phyloP scores from a whole-genome alignment of 2,797 vertebrate species.

The Sebastes vulpes region DNA sequence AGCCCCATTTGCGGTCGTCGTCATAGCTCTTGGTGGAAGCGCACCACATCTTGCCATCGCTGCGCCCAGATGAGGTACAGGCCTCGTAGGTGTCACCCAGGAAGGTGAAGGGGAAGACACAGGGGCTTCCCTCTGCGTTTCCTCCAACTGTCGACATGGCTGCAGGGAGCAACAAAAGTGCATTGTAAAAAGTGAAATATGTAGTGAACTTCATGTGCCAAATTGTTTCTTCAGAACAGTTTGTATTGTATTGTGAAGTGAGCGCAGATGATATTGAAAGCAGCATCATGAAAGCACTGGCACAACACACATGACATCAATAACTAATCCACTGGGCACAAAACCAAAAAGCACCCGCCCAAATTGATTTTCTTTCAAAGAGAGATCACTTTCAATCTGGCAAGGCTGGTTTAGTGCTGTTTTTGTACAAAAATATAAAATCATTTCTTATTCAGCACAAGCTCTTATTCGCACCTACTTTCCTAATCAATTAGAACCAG shows the following conservation, averaged over 20 bases:
- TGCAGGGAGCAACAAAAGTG: constrained; percentile 58
- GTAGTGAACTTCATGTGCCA: constrained; percentile 10
- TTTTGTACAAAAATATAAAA: background rate
- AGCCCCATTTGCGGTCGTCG: constrained; percentile 98
- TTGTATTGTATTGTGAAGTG: constrained; percentile 39
- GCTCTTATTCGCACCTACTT: constrained; percentile 44
- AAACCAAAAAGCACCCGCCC: constrained; percentile 50
- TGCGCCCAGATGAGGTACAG: constrained; percentile 93
- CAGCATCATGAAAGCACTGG: constrained; percentile 56
- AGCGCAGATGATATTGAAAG: constrained; percentile 44
- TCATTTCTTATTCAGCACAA: constrained; percentile 37
- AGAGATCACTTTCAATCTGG: constrained; percentile 63
- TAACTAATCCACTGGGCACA: constrained; percentile 57
- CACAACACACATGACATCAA: constrained; percentile 57
- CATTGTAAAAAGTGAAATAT: background rate
- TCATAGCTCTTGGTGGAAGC: constrained; percentile 91
- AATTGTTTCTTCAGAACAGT: constrained; percentile 11
- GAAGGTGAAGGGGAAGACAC: constrained; percentile 96
- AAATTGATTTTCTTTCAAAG: constrained; percentile 66
- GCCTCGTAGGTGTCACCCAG: constrained; percentile 91
- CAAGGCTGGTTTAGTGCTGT: constrained; percentile 35
- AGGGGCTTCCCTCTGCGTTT: constrained; percentile 94
- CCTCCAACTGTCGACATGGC: constrained; percentile 97
- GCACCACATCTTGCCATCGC: constrained; percentile 96
- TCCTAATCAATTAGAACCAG: constrained; percentile 74